phyloP scores from a whole-genome alignment of 2,113 vertebrate genomes.

The Salvator merianae region DNA sequence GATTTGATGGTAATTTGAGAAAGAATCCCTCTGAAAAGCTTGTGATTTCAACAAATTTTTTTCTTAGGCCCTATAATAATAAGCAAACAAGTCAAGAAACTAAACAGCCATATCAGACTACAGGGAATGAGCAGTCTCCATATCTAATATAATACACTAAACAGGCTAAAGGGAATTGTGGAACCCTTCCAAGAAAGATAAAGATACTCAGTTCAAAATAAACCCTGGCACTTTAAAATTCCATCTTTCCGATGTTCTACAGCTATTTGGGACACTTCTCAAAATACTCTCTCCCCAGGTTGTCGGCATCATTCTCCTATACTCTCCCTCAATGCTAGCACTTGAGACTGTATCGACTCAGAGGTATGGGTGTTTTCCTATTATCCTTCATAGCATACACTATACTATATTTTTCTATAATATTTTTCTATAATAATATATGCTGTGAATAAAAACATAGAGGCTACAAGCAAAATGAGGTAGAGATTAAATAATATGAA shows the following conservation, averaged over 20 bases:
- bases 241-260: not conserved
- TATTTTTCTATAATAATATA: not conserved
- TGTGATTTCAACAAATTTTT: no score
- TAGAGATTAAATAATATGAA: not conserved
- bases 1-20: no score
- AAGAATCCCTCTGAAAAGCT: no score
- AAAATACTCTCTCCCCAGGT: not conserved
- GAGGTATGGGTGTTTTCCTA: not conserved
- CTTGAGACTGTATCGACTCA: not conserved
- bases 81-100: no score
- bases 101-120: no score
- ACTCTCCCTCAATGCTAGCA: not conserved
- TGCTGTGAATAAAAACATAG: not conserved
- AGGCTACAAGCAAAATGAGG: not conserved
- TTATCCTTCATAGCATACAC: not conserved
- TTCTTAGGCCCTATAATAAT: no score
- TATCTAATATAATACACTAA: no score
- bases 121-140: no score
- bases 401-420: constrained; percentile 18
- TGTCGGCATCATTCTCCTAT: not conserved
- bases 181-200: not conserved
- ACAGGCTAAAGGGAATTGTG: no score
- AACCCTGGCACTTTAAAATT: not conserved
- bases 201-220: not conserved
- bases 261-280: not conserved